Evolutionary conservation across 2,797 vertebrate genomes (phyloP), one percentile per base, ranked within the genome.

Genomic region (Acanthornis magna): DNA sequence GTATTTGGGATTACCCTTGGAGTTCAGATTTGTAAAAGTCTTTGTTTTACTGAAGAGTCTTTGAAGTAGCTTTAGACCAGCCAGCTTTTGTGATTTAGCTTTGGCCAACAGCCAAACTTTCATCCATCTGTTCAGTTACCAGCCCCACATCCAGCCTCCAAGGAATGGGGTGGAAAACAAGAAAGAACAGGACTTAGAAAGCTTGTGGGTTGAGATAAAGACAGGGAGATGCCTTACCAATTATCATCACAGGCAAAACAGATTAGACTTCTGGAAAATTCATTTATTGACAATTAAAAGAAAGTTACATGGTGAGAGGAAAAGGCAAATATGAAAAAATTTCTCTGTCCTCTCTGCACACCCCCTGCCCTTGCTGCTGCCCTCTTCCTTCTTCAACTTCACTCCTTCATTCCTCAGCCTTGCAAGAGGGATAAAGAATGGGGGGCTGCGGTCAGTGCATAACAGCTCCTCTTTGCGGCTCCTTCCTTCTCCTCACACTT

Each of bases 321-420:
- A 63, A 73, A 76, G 30, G 5, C 8, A 65, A 63, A 40, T 36
- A 38, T 6, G 8, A 25, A 51, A 65, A 42, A 40, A 21, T 0
- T 8, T 36, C 5, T 38, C 15, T 17, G 40, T 13, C 27, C 15
- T 6, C 18, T n/a, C 74, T 1, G 0, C 34, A 36, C 0, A 4
- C 13, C 25, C 7, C 9, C 14, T 5, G 3, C 18, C 12, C 10
- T 55, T 63, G 27, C 42, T 32, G 36, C 21, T 36, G 22, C 13
- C 26, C 10, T 57, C 17, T 22, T 34, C 21, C 14, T 48, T 30
- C 42, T 48, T 42, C 14, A 36, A 9, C 9, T 70, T 77, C 3
- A 1, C 4, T 34, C 25, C 20, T 42, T 30, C 51, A 22, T 13
- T 43, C 26, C 42, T 27, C 50, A 55, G 30, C 32, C 1, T 1